A percentile compares a stretch with the other conserved stretches of the same genome.
Conservation (phyloP, 2,888 invertebrate genomes). For the Eumacrocentrus americanus region DNA sequence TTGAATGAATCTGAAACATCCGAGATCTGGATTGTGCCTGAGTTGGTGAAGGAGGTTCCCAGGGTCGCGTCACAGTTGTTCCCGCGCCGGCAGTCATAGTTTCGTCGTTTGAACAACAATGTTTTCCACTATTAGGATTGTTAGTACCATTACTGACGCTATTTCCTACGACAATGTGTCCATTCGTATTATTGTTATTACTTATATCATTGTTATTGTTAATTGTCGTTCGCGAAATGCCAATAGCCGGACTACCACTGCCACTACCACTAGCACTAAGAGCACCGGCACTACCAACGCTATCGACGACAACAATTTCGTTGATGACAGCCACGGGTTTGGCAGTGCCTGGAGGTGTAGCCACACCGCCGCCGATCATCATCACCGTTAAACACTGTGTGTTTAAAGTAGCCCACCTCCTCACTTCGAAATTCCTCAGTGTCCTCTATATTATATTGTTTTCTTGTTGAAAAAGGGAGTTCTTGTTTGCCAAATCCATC, state of each 20-base stretch:
- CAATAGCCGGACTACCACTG: slow-evolving; percentile 57
- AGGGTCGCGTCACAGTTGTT: slow-evolving; percentile 52
- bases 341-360: slow-evolving; percentile 56
- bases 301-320: slow-evolving; percentile 57
- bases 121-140: slow-evolving; percentile 42
- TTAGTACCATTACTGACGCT: slow-evolving; percentile 34
- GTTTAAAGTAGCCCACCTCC: too few relatives aligned
- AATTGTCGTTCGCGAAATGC: slow-evolving; percentile 44
- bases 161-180: slow-evolving; percentile 38
- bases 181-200: slow-evolving; percentile 41
- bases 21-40: slow-evolving; percentile 50
- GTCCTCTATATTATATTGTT: too few relatives aligned
- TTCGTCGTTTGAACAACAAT: slow-evolving; percentile 54
- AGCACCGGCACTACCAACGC: slow-evolving; percentile 56
- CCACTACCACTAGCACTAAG: slow-evolving; percentile 58
- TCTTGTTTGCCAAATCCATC: too few relatives aligned
- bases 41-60: slow-evolving; percentile 58
- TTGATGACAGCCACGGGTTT: slow-evolving; percentile 55
- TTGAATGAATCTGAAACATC: slow-evolving; percentile 48
- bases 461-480: too few relatives aligned
- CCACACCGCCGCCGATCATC: slow-evolving; percentile 59
- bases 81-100: slow-evolving; percentile 36
- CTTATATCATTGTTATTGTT: slow-evolving; percentile 43
- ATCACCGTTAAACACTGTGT: slow-evolving; percentile 49
- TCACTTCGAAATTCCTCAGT: too few relatives aligned